Evolutionary conservation across 2,113 vertebrate species (phyloP).

Genomic region (Grantiella picta): DNA sequence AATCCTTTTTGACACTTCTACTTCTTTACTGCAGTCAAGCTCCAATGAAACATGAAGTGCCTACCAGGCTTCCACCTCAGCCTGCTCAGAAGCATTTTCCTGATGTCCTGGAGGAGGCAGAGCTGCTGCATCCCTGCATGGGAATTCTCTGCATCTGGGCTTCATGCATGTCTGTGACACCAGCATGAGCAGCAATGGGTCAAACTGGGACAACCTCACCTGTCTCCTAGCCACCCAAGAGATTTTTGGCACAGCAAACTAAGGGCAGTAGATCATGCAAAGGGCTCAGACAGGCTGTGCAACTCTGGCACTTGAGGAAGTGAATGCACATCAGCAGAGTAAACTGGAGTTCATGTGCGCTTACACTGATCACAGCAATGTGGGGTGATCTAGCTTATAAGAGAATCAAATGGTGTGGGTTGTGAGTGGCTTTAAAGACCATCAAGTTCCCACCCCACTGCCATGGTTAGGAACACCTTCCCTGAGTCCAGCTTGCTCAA

Average conservation of each 20-base stretch:
- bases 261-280: neutral
- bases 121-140: neutral
- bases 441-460: neutral
- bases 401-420: neutral
- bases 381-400: neutral
- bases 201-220: neutral
- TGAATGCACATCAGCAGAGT: neutral
- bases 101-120: neutral
- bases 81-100: neutral
- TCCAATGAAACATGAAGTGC: neutral
- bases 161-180: neutral
- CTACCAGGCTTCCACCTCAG: neutral
- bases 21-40: neutral
- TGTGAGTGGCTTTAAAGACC: neutral
- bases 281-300: neutral
- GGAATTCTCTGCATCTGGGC: neutral
- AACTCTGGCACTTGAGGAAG: neutral
- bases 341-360: rapidly evolving
- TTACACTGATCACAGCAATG: neutral
- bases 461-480: neutral
- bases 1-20: neutral
- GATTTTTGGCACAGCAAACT: neutral
- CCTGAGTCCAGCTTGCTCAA: neutral
- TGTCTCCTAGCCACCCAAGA: neutral
- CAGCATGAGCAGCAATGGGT: neutral